Conservation (phyloP, 1,140 invertebrate genomes). For the Papilio glaucus region DNA sequence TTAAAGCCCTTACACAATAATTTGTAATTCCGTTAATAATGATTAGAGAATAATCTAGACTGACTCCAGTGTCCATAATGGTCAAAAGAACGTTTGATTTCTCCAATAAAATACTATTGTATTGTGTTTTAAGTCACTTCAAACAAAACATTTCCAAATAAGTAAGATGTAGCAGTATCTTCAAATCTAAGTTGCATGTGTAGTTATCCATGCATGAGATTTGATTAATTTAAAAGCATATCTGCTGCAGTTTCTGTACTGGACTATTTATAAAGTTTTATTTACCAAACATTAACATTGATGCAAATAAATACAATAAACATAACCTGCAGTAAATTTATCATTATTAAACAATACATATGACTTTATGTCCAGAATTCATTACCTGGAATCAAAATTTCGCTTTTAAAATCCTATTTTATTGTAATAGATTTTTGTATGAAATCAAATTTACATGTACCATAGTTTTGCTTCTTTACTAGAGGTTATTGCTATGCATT, state of each 20-base stretch:
- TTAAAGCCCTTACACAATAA: slow-evolving; percentile 33
- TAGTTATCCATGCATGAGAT: slow-evolving; percentile 7
- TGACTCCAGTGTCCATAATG: slow-evolving; percentile 19
- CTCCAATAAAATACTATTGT: neutral
- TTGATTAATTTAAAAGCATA: neutral
- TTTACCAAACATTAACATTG: neutral
- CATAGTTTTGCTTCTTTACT: neutral
- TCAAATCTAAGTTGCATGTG: slow-evolving; percentile 14
- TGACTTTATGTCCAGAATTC: neutral
- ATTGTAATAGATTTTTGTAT: neutral
- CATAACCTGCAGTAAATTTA: neutral
- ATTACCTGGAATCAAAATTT: neutral
- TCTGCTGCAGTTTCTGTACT: neutral
- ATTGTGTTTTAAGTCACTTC: neutral
- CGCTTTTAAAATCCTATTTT: neutral
- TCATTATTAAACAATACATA: neutral
- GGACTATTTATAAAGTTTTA: slow-evolving; percentile 2
- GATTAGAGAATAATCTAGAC: slow-evolving; percentile 32
- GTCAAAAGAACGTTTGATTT: neutral
- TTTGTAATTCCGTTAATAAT: slow-evolving; percentile 3
- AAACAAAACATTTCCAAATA: neutral
- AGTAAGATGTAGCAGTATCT: neutral
- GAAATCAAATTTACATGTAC: neutral
- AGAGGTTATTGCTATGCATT: neutral
- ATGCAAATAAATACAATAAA: neutral